Conservation (phyloP, 23 tunicate genomes). For the Ascidia mentula region DNA sequence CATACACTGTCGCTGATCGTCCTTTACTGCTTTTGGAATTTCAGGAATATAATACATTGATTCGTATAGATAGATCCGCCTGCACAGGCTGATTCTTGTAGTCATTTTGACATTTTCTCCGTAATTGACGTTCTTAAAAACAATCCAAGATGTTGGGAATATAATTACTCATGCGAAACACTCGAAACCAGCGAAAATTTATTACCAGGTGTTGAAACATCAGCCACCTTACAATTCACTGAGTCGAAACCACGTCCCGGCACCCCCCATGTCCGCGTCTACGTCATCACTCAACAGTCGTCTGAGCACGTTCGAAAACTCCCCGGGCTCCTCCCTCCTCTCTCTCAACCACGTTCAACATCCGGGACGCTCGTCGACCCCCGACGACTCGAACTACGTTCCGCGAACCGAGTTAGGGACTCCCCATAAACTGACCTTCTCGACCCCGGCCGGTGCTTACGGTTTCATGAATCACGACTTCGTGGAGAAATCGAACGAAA, state of each 20-base stretch:
- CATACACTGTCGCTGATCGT: no score
- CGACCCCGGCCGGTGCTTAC: slow-evolving; percentile 83
- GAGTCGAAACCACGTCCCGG: slow-evolving; percentile 8
- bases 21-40: no score
- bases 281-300: slow-evolving; percentile 74
- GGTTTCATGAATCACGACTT: slow-evolving; percentile 75
- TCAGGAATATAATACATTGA: no score
- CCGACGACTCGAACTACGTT: slow-evolving; percentile 30
- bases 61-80: no score
- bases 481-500: slow-evolving; percentile 14
- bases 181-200: no score
- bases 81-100: no score
- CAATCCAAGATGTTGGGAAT: no score
- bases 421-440: slow-evolving; percentile 46
- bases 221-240: neutral
- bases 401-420: slow-evolving; percentile 23
- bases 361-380: slow-evolving; percentile 22
- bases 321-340: slow-evolving; percentile 41
- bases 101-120: no score
- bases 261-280: slow-evolving; percentile 40
- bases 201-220: slow-evolving; percentile 14
- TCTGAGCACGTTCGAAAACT: slow-evolving; percentile 69
- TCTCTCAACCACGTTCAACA: slow-evolving; percentile 10
- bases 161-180: no score
- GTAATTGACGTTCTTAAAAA: no score